Evolutionary conservation across 2,888 invertebrate genomes (phyloP).

Genomic region (Ormyrus rosae): DNA sequence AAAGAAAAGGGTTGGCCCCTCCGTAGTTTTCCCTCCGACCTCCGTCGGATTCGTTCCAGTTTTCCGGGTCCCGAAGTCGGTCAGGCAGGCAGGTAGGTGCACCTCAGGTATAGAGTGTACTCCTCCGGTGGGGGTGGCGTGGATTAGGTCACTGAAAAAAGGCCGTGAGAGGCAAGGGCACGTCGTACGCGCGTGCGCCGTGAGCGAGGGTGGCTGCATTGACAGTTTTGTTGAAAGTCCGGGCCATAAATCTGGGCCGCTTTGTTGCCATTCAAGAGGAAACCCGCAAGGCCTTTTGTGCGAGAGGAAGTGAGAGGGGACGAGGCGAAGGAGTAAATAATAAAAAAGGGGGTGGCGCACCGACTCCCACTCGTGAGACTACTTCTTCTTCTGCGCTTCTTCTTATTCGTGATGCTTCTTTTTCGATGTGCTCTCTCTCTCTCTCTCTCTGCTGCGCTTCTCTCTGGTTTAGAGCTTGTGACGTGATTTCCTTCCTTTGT

Average conservation of each 20-base stretch:
- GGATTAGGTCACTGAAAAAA: conserved; percentile 69
- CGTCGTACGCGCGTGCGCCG: neutral
- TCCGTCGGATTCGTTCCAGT: conserved; percentile 46
- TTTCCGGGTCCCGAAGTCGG: conserved; percentile 32
- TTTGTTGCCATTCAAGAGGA: conserved; percentile 75
- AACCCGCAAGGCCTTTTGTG: conserved; percentile 75
- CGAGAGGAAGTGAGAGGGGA: conserved; percentile 59
- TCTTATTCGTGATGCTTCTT: conserved; percentile 15
- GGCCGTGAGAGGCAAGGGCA: conserved; percentile 62
- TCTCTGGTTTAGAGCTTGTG: conserved; percentile 3
- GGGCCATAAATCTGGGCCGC: conserved; percentile 71
- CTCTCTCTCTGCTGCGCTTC: conserved; percentile 1
- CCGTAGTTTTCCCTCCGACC: neutral
- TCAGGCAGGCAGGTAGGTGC: conserved; percentile 18
- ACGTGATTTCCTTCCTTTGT: conserved; percentile 20
- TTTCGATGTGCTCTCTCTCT: conserved; percentile 6
- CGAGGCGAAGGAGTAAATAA: conserved; percentile 36
- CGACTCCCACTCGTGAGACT: conserved; percentile 38
- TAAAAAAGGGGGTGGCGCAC: conserved; percentile 12
- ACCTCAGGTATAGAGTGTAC: neutral
- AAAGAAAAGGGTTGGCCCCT: neutral
- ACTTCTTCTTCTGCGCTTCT: neutral
- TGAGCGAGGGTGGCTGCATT: conserved; percentile 63
- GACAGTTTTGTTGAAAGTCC: conserved; percentile 75
- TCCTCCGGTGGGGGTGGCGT: conserved; percentile 43